Conservation (phyloP, 1,140 invertebrate species). For the Anoplolepis gracilipes region DNA sequence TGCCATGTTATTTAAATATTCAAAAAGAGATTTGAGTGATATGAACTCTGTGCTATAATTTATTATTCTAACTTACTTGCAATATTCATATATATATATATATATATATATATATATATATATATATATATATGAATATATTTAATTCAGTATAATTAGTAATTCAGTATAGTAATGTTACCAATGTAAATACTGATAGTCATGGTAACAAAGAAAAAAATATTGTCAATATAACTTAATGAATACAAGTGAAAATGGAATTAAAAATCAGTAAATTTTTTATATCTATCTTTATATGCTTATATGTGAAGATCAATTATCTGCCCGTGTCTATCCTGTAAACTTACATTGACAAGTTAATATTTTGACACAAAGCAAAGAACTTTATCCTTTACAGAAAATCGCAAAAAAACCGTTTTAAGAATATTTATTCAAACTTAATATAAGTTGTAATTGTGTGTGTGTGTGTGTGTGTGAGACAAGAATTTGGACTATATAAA, state of each 20-base stretch:
- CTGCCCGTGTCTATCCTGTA: neutral
- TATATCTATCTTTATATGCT: conserved; percentile 19
- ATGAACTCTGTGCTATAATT: conserved; percentile 34
- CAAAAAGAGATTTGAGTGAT: conserved; percentile 13
- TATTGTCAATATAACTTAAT: neutral
- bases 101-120: too few species aligned
- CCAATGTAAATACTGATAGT: conserved; percentile 35
- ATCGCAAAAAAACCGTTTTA: neutral
- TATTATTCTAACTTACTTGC: conserved; percentile 21
- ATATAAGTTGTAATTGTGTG: neutral
- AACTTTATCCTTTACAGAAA: neutral
- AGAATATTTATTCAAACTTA: neutral
- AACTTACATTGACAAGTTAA: conserved; percentile 4
- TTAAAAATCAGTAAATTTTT: conserved; percentile 15
- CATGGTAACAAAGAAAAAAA: conserved; percentile 20
- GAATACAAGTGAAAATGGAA: neutral
- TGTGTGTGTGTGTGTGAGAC: too few species aligned
- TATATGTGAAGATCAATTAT: conserved; percentile 32
- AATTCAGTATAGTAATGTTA: neutral
- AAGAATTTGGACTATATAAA: conserved; percentile 1
- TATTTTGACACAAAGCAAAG: neutral
- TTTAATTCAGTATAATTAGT: conserved; percentile 2
- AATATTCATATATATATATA: too few species aligned
- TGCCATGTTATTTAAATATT: neutral
- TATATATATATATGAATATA: conserved; percentile 15